Percentiles rank a stretch among this genome's conserved stretches.
Evolutionary conservation across 2,797 vertebrate species (phyloP).

Genomic region (Paedocypris micromegethes): DNA sequence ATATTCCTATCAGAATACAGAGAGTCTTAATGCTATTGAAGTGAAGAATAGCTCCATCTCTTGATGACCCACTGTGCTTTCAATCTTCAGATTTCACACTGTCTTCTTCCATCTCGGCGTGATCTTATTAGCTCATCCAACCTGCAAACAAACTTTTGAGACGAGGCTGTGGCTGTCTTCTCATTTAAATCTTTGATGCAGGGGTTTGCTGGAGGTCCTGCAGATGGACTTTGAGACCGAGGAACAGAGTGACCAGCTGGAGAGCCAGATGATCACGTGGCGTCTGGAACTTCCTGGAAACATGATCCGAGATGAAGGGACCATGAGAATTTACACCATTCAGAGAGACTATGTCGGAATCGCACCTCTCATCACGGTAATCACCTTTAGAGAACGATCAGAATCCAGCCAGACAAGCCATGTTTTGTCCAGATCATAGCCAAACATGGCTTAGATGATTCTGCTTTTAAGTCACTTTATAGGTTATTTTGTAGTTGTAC

Average conservation of each 20-base stretch:
- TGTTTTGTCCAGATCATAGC: too few relatives aligned
- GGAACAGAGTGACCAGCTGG: conserved; percentile 57
- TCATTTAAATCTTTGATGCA: conserved; percentile 42
- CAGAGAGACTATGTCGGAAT: conserved; percentile 69
- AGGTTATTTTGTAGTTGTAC: too few relatives aligned
- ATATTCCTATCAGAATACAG: conserved; percentile 12
- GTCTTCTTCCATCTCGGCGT: background rate
- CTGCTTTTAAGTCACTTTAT: too few relatives aligned
- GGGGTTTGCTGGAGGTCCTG: conserved; percentile 69
- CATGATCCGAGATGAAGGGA: conserved; percentile 62
- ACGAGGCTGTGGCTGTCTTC: background rate
- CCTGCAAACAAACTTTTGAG: background rate
- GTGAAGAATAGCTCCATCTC: conserved; percentile 7
- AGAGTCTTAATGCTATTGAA: conserved; percentile 28
- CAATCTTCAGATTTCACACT: conserved; percentile 5
- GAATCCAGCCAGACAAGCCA: too few relatives aligned
- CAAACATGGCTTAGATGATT: too few relatives aligned
- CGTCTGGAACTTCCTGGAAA: conserved; percentile 67
- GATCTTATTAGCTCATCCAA: background rate
- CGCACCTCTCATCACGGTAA: conserved; percentile 68
- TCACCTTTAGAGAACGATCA: background rate
- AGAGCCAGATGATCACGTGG: conserved; percentile 68
- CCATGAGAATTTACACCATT: conserved; percentile 65
- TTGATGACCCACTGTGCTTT: conserved; percentile 10
- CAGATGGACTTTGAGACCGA: conserved; percentile 68